phyloP scores from a whole-genome alignment of 2,113 vertebrate genomes.

The Colius striatus region DNA sequence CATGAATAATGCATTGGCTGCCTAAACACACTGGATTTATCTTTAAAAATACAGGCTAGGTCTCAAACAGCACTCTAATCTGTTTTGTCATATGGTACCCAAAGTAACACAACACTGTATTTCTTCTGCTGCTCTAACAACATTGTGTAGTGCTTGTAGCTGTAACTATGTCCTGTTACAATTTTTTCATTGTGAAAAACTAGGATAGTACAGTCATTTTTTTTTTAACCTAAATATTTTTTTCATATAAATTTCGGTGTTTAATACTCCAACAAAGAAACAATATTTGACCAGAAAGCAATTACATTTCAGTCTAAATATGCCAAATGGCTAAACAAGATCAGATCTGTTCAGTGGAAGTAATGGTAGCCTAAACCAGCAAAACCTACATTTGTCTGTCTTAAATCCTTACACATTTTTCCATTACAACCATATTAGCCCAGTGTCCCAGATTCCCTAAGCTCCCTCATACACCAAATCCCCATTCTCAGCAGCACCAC shows the following conservation, averaged over 20 bases:
- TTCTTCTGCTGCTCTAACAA: background rate
- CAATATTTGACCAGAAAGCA: background rate
- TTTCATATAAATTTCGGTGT: background rate
- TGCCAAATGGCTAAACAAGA: background rate
- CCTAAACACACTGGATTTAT: background rate
- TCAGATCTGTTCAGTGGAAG: background rate
- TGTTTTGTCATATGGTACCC: background rate
- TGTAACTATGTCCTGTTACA: background rate
- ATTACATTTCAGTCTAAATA: background rate
- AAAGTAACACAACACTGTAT: background rate
- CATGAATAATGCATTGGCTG: constrained; percentile 35
- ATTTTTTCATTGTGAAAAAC: background rate
- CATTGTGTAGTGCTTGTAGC: background rate
- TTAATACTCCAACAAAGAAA: background rate
- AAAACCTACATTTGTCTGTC: background rate
- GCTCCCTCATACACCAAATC: background rate
- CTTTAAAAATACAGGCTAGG: background rate
- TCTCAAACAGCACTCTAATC: background rate
- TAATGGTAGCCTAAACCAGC: background rate
- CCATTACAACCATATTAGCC: background rate
- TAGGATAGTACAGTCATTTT: background rate
- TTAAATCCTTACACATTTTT: background rate
- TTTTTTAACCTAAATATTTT: background rate
- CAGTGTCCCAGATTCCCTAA: background rate
- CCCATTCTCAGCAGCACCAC: background rate